Evolutionary conservation across 2,888 invertebrate species (phyloP), one percentile per base, ranked within the genome.

Genomic region (Zaprionus bogoriensis): DNA sequence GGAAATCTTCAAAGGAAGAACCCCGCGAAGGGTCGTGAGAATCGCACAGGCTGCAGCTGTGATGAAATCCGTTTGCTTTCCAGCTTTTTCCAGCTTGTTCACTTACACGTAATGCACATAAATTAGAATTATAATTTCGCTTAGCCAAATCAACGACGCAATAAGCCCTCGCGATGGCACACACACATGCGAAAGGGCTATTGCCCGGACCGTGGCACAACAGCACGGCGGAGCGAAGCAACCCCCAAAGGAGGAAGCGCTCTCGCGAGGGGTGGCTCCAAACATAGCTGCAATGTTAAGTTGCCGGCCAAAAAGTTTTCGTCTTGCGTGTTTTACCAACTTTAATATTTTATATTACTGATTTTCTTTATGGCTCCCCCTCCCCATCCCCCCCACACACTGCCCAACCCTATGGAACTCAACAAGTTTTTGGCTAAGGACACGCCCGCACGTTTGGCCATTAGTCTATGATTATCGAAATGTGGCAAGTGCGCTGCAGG

Each of bases 131-230:
- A 80, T 75, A 83, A 75, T 80, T 80, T 70, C 69, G 66, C 73
- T 80, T 80, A 80, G 80, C 71, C 80, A 80, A 80, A 83, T 80
- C 84, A 83, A 80, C 80, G 80, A 83, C 80, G 84, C 77, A 80
- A 83, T 83, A 83, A 73, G 67, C 59, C 20, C 41, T 14, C 22
- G 23, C 83, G 60, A 80, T 83, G 77, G 80, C 66, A 59, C 47
- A 58, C 54, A 68, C 61, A 70, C 80, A 80, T 80, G 80, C 83
- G 66, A 83, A 75, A 60, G 74, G 77, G 62, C 76, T 67, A 78
- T 74, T 14, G 20, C 41, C 14, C 38, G 62, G 57, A 25, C 57
- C 23, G 23, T 6, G 6, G 23, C 4, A 23, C 3, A 23, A 23
- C 23, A 3, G 23, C 6, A 23, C 23, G 23, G 47, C 44, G 50